A percentile compares a stretch with the other conserved stretches of the same genome.
Evolutionary conservation across 2,888 invertebrate genomes (phyloP).

Genomic region (Aphrophora alni): DNA sequence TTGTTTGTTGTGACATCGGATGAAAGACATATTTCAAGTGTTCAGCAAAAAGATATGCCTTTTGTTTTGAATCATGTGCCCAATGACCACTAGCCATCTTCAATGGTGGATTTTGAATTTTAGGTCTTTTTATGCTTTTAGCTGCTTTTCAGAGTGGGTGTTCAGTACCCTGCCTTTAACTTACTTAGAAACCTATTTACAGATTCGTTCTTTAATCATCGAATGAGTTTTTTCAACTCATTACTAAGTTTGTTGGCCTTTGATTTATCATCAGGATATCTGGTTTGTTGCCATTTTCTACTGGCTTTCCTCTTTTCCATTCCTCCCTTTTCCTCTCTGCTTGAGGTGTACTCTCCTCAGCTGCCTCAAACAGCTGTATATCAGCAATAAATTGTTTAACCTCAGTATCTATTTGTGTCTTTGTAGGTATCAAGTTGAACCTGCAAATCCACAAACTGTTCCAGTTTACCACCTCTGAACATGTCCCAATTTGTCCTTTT

Average conservation of each 20-base stretch:
- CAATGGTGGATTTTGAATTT: too few species aligned
- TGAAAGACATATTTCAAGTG: too few species aligned
- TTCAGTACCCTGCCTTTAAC: neutral
- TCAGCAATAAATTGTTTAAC: neutral
- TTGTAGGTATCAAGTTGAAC: neutral
- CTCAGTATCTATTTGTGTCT: neutral
- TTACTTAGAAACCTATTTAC: neutral
- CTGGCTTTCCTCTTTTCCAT: neutral
- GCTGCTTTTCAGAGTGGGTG: too few species aligned
- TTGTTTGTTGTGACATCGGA: too few species aligned
- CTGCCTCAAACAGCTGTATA: neutral
- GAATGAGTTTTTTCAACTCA: neutral
- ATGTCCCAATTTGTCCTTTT: neutral
- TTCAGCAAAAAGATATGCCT: neutral
- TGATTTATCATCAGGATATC: neutral
- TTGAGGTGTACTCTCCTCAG: neutral
- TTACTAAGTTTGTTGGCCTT: neutral
- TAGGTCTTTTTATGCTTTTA: too few species aligned
- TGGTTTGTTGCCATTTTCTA: neutral
- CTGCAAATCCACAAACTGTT: neutral
- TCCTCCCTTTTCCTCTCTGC: neutral
- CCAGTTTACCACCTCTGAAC: neutral
- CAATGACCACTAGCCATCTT: too few species aligned
- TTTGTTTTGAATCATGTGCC: neutral
- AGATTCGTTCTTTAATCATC: neutral